These are phyloP conservation scores for Eulemur rufifrons DNA, from an alignment of 2,113 vertebrate genomes.

Conservation along the genomic window DNA sequence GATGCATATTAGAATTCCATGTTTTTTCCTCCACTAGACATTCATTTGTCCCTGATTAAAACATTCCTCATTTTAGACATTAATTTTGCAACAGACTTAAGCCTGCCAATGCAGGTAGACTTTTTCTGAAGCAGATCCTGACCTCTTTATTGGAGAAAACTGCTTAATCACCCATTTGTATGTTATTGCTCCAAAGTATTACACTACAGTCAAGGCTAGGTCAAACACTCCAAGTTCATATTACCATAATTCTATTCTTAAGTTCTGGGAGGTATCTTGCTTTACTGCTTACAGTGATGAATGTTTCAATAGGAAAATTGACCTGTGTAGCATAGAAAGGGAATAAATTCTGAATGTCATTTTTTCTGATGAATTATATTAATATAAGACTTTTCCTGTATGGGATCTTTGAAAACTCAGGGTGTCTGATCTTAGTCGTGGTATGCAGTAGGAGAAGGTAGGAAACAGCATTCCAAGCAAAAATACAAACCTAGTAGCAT, in stretches of 20 bases:
- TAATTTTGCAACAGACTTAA: not conserved
- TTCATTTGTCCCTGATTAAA: slow-evolving; percentile 9
- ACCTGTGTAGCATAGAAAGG: not conserved
- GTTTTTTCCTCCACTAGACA: not conserved
- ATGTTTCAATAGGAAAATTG: not conserved
- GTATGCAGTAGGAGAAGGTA: not conserved
- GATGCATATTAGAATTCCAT: not conserved
- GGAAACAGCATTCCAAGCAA: not conserved
- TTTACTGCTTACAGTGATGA: slow-evolving; percentile 30
- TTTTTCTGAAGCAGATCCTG: slow-evolving; percentile 20
- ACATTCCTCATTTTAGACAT: not conserved
- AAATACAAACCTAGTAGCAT: not conserved
- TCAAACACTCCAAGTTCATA: not conserved
- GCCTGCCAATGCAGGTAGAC: not conserved
- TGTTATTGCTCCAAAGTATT: not conserved
- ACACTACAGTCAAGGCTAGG: not conserved
- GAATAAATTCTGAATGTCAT: not conserved
- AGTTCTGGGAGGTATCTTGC: not conserved
- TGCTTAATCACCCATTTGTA: not conserved
- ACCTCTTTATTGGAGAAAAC: slow-evolving; percentile 6
- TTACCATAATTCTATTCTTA: slow-evolving; percentile 6
- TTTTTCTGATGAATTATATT: not conserved
- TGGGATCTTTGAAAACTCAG: not conserved
- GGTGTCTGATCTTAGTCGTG: not conserved
- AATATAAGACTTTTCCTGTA: not conserved